phyloP scores from a whole-genome alignment of 2,797 vertebrate species.

The Heteromormyrus szaboi region DNA sequence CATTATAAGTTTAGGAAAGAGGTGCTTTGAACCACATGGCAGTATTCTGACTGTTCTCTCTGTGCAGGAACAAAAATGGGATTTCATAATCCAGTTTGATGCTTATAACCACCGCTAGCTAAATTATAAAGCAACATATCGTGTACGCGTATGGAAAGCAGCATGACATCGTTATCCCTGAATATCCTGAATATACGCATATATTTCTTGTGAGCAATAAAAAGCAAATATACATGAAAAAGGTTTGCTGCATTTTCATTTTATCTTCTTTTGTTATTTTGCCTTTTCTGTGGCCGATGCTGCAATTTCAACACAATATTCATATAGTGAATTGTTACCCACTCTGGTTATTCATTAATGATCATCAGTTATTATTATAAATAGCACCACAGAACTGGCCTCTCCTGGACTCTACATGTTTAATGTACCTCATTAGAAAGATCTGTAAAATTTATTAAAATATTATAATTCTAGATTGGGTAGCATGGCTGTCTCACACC shows the following conservation, averaged over 20 bases:
- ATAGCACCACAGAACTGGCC: neutral
- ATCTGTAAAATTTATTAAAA: slow-evolving; percentile 41
- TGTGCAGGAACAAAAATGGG: neutral
- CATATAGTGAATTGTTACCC: neutral
- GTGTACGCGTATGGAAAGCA: neutral
- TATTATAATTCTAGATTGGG: slow-evolving; percentile 33
- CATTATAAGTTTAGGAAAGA: neutral
- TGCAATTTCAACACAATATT: neutral
- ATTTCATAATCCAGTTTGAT: neutral
- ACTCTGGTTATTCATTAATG: neutral
- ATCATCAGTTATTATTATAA: slow-evolving; percentile 1
- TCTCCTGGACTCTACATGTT: neutral
- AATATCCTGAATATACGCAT: neutral
- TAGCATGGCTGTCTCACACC: neutral
- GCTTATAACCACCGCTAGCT: neutral
- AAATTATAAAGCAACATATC: neutral
- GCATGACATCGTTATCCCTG: neutral
- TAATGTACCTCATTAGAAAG: neutral
- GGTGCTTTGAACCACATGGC: neutral
- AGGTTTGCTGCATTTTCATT: neutral
- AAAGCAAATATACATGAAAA: neutral
- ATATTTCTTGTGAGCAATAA: neutral
- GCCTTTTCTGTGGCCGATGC: neutral
- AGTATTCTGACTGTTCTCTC: neutral
- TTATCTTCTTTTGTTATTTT: neutral